Conservation (phyloP, 1,140 invertebrate genomes). For the Bombus confusus region DNA sequence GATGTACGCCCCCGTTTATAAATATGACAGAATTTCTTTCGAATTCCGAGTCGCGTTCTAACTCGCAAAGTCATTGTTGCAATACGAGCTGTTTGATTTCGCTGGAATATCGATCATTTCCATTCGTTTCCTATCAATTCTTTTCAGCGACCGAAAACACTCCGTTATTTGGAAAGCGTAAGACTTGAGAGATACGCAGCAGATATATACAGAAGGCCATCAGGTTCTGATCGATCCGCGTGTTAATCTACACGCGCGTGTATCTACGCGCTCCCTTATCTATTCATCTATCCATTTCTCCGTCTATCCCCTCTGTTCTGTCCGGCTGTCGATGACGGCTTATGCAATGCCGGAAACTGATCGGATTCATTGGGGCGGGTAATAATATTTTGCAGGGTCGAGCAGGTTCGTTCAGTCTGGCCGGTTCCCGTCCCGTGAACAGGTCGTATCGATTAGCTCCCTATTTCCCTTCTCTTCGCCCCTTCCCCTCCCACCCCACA, state of each 20-base stretch:
- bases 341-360: conserved; percentile 78
- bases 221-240: background rate
- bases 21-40: too few species aligned
- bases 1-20: background rate
- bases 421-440: conserved; percentile 69
- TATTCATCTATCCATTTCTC: conserved; percentile 47
- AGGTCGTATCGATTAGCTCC: conserved; percentile 74
- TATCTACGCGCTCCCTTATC: conserved; percentile 42
- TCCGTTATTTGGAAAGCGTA: background rate
- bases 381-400: conserved; percentile 80
- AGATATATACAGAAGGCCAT: background rate
- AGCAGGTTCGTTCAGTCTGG: conserved; percentile 77
- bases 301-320: conserved; percentile 11
- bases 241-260: conserved; percentile 19
- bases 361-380: conserved; percentile 77
- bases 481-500: background rate
- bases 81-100: too few species aligned
- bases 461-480: conserved; percentile 28
- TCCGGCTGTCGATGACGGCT: conserved; percentile 72
- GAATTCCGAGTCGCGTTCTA: too few species aligned
- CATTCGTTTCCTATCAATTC: too few species aligned
- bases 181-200: background rate
- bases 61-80: too few species aligned
- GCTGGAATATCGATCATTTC: background rate
- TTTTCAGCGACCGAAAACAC: background rate